phyloP scores from a whole-genome alignment of 2,888 invertebrate species.

The Cheilosia vernalis region DNA sequence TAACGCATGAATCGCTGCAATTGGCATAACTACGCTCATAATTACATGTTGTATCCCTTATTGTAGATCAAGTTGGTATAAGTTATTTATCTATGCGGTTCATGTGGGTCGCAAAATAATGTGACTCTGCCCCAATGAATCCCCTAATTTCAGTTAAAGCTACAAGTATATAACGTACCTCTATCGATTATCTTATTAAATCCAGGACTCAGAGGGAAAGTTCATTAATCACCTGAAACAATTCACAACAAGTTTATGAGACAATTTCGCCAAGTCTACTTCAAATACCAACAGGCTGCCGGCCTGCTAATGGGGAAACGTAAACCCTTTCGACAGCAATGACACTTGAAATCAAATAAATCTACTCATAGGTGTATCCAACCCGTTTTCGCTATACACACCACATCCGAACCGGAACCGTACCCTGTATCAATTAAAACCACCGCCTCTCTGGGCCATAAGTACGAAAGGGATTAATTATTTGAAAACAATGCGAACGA shows the following conservation, averaged over 20 bases:
- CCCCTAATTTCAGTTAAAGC: neutral
- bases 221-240: neutral
- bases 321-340: conserved; percentile 4
- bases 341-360: conserved; percentile 8
- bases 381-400: neutral
- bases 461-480: conserved; percentile 42
- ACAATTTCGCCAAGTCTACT: neutral
- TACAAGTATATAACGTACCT: neutral
- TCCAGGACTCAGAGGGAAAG: neutral
- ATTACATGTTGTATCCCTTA: neutral
- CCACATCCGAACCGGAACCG: conserved; percentile 2
- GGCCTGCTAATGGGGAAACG: neutral
- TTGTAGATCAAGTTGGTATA: neutral
- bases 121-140: neutral
- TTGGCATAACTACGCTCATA: neutral
- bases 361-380: neutral
- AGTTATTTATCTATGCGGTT: neutral
- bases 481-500: conserved; percentile 29
- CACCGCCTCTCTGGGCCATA: neutral
- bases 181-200: neutral
- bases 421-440: conserved; percentile 27
- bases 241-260: neutral
- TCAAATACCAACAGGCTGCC: neutral
- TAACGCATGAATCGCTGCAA: neutral
- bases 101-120: neutral